Evolutionary conservation across 2,888 invertebrate species (phyloP), one percentile per base, ranked within the genome.

Genomic region (Pogonocherus hispidulus): DNA sequence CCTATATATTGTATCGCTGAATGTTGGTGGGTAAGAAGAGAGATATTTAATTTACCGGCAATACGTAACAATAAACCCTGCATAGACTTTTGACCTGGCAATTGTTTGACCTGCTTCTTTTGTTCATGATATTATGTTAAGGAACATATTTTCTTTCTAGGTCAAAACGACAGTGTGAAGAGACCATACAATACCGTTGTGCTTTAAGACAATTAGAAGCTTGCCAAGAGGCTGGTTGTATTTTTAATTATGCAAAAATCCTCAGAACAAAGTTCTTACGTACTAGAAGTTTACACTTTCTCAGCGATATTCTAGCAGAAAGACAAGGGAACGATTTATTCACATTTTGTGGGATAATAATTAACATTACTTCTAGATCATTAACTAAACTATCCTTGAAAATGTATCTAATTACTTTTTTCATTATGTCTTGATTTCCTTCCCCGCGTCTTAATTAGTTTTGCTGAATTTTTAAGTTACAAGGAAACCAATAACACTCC

Each of bases 171-270:
- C 22, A 46, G 5, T 59, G 23, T 49, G 47, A 57, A 22, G 57
- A 57, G 44, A 27, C 57, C 44, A 44, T 41, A 52, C 23, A 57
- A 46, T 23, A 46, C 16, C 44, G 57, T 23, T 22, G 18, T 57
- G 44, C 41, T 44, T 59, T 59, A 59, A 59, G 47, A 18, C 59
- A 47, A 49, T 59, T 59, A 59, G 32, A 47, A 47, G 59, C 22
- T 18, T 47, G 47, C 47, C 59, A 14, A 14, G 44, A 47, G n/a
- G 35, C 59, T 16, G 22, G 47, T 23, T 32, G 32, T 47, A 32
- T 59, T 59, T 59, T 59, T 59, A 59, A 59, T 59, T 59, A 59
- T 59, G 59, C 47, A 59, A 49, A 19, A 32, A 59, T 59, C 47
- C 32, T 19, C 23, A 44, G 44, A 47, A 59, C 32, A 1, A 47